These are phyloP conservation scores for Spialia ferax DNA, from an alignment of 2,888 invertebrate species.

Conservation along the genomic window DNA sequence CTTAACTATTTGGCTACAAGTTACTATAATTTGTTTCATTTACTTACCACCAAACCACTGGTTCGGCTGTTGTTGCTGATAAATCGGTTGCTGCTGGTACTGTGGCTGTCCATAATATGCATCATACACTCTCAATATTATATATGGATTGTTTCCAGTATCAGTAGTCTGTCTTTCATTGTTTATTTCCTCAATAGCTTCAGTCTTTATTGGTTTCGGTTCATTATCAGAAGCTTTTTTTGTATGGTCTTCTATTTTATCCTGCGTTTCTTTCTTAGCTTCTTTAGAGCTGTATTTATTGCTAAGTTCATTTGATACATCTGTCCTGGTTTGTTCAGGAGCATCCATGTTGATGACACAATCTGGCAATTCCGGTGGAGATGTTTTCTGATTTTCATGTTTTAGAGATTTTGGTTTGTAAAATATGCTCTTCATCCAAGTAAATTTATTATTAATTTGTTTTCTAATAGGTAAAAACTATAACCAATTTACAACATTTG, in stretches of 20 bases:
- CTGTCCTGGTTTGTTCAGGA: not conserved
- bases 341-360: constrained; percentile 1
- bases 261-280: not conserved
- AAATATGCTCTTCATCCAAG: constrained; percentile 6
- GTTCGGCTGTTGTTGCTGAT: not conserved
- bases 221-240: not conserved
- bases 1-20: no score
- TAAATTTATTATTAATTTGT: not conserved
- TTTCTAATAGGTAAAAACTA: no score
- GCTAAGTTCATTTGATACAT: not conserved
- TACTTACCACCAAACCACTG: not conserved
- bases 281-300: not conserved
- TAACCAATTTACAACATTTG: not conserved
- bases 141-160: not conserved
- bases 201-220: not conserved
- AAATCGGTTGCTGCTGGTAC: not conserved
- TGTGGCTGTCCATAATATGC: constrained; percentile 1
- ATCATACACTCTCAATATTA: not conserved
- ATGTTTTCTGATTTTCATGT: constrained; percentile 4
- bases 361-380: not conserved
- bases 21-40: not conserved
- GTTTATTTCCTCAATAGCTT: not conserved
- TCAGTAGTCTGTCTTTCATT: not conserved
- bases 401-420: not conserved
- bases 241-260: not conserved